Base-by-base conservation (phyloP, 1,140 invertebrate species). In the Scaptomyza hsui region DNA sequence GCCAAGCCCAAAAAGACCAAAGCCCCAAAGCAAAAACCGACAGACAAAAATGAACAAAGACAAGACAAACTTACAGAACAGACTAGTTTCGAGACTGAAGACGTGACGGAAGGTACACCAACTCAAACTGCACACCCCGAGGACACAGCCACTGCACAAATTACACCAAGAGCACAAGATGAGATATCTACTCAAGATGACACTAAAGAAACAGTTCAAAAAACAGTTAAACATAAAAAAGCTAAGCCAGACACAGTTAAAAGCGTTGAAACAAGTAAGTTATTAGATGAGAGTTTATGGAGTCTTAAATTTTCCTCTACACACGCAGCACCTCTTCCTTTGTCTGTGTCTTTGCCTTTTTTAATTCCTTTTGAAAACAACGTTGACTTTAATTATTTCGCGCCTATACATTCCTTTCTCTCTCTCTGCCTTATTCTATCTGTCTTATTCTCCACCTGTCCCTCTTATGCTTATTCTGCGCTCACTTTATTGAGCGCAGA, bases 261-360 rank as follows among this genome's bases (percentile, higher is more conserved):
- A 73, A 77, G 65, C 81, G 73, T 83, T 78, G 88, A 90, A 75
- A 77, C 89, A 90, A 90, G 89, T 90, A 90, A 90, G 89, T 90
- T 76, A 56, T 65, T 82, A 88, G 82, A 75, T 67, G 82, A 75
- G 82, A 76, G 68, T 74, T 79, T 24, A 75, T 72, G 75, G 80
- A 75, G 68, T 56, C 75, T 70, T 48, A 26, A 67, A 70, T 59
- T 55, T 71, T 51, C 70, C 61, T 53, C 32, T 59, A 76, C 77
- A 69, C 64, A 65, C 47, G 76, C 82, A 69, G 62, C 67, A 72
- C 74, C 70, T 71, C 76, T 73, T 73, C 73, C 78, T 68, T 71
- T 80, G 71, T 88, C 68, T 88, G 75, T 88, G 68, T 88, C 74
- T 78, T 72, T 65, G 47, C 74, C 82, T 68, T 81, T 62, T 77